Evolutionary conservation across 2,797 vertebrate genomes (phyloP), one percentile per base, ranked within the genome.

Genomic region (Clarias pachynema): DNA sequence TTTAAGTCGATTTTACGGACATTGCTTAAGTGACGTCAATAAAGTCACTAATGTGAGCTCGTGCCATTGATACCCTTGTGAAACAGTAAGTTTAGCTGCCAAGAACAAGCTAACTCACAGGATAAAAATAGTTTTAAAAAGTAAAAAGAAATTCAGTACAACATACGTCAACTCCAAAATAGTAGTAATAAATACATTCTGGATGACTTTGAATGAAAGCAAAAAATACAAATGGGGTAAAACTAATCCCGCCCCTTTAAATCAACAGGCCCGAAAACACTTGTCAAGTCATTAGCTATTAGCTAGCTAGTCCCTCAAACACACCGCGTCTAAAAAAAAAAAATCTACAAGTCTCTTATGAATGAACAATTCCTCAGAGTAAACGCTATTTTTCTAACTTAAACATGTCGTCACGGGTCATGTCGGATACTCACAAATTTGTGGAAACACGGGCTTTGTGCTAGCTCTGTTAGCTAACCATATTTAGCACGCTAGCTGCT

Each of bases 231-330:
- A 34, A 72, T 26, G 10, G 44, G 44, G 44, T 49, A 49, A 49
- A 49, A 12, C 44, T 49, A 82, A 87, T 78, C 84, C 89, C 90
- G 86, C 87, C 87, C 89, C 84, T 86, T 49, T 65, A 29, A 86
- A 81, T 88, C 91, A 90, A 88, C 89, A 90, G 89, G 89, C 89
- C 91, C 86, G 87, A 70, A 49, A 74, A 84, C 84, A 85, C 84
- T 49, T 85, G 85, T 87, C 86, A 87, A 86, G 81, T 83, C 87
- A 88, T 87, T 84, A 86, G 86, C 87, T 89, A 88, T 87, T 84
- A 86, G 86, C 87, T 89, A 89, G 84, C 87, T 89, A 31, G 16
- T 59, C 53, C 44, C 44, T 49, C 10, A 49, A 49, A 49, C 44
- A 31, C 26, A 57, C 29, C 29, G 3, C 26, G 40, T 1, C 5